Evolutionary conservation across 1,140 invertebrate species (phyloP).

Genomic region (Colletes latitarsis): DNA sequence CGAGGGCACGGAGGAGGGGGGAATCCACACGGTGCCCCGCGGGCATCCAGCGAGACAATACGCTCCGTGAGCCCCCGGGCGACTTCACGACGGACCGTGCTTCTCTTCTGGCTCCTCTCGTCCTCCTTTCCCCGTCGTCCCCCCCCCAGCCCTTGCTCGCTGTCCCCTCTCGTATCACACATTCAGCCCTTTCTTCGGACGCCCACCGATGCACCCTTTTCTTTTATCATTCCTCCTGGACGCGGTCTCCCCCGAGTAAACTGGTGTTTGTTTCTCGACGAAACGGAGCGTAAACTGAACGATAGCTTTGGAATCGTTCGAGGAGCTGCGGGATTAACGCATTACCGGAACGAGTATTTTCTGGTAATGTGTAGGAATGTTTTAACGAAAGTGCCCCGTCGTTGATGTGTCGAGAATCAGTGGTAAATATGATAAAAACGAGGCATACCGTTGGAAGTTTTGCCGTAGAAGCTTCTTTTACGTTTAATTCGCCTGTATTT

Average conservation of each 20-base stretch:
- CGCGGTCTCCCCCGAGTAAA: neutral
- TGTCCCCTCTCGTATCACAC: slow-evolving; percentile 13
- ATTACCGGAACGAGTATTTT: too few relatives aligned
- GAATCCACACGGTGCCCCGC: slow-evolving; percentile 42
- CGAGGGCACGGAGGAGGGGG: slow-evolving; percentile 35
- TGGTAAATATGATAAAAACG: too few relatives aligned
- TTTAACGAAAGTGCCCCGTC: too few relatives aligned
- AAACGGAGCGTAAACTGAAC: too few relatives aligned
- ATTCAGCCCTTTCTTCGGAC: slow-evolving; percentile 20
- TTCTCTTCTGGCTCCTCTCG: slow-evolving; percentile 34
- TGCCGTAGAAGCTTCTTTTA: too few relatives aligned
- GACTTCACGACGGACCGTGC: slow-evolving; percentile 57
- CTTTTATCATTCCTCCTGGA: slow-evolving; percentile 8
- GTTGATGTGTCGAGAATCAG: too few relatives aligned
- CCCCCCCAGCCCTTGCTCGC: neutral
- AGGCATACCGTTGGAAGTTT: too few relatives aligned
- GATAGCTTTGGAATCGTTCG: too few relatives aligned
- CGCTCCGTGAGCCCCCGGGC: slow-evolving; percentile 54
- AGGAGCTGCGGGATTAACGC: too few relatives aligned
- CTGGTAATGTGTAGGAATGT: too few relatives aligned
- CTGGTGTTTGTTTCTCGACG: too few relatives aligned
- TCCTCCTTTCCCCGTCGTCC: neutral
- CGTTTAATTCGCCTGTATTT: too few relatives aligned
- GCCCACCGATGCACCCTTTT: neutral
- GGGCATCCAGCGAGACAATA: slow-evolving; percentile 62